These are phyloP conservation scores for Achatina immaculata DNA, from an alignment of 1,140 invertebrate species.

Conservation along the genomic window DNA sequence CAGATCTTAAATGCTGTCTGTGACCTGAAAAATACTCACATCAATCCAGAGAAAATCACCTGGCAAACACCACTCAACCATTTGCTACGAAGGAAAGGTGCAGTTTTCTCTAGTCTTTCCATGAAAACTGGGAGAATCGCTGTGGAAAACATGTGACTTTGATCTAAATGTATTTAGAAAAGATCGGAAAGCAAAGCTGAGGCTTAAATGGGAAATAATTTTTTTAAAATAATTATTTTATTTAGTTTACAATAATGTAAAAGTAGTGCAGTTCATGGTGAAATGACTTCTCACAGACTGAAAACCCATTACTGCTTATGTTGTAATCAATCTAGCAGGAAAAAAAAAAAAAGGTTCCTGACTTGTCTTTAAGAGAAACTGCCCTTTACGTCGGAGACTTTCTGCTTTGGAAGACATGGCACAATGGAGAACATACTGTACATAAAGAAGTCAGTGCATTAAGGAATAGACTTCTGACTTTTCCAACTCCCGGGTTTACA, in stretches of 20 bases:
- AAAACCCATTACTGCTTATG: neutral
- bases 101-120: slow-evolving; percentile 69
- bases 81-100: slow-evolving; percentile 78
- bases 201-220: neutral
- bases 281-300: neutral
- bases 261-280: neutral
- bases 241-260: neutral
- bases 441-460: neutral
- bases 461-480: neutral
- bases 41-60: slow-evolving; percentile 71
- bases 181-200: neutral
- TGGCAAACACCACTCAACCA: slow-evolving; percentile 68
- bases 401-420: neutral
- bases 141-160: slow-evolving; percentile 41
- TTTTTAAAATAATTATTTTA: neutral
- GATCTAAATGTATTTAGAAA: too few species aligned
- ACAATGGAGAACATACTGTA: neutral
- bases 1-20: too few species aligned
- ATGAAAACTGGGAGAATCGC: slow-evolving; percentile 70
- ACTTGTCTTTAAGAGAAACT: too few species aligned
- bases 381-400: too few species aligned
- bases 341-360: too few species aligned
- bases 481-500: too few species aligned
- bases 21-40: slow-evolving; percentile 58
- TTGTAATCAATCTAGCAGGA: neutral